A percentile compares a stretch with the other conserved stretches of the same genome.
Evolutionary conservation across 2,888 invertebrate species (phyloP).

Genomic region (Iselma pallidipennis): DNA sequence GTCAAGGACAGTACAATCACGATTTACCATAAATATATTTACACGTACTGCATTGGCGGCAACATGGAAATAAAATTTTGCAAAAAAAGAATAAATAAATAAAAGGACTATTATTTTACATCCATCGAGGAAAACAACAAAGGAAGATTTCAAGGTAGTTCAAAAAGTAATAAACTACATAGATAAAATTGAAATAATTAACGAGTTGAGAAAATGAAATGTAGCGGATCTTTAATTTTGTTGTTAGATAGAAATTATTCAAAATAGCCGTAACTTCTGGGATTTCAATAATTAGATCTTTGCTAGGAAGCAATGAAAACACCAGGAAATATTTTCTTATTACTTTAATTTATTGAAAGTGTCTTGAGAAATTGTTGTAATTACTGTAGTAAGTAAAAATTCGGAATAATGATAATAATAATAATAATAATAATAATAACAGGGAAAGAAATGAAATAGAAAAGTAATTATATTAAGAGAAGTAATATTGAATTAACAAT

Average conservation of each 20-base stretch:
- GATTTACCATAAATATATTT: conserved; percentile 7
- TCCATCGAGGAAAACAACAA: not conserved
- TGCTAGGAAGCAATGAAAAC: not conserved
- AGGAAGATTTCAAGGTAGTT: not conserved
- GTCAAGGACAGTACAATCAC: conserved; percentile 25
- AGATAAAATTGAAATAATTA: not conserved
- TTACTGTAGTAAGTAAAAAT: not conserved
- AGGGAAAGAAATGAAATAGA: no score
- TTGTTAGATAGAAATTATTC: conserved; percentile 12
- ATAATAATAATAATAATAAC: no score
- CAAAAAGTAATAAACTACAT: not conserved
- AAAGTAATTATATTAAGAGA: not conserved
- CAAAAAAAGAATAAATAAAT: not conserved
- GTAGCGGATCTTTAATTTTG: conserved; percentile 17
- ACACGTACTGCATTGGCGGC: not conserved
- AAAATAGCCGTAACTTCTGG: conserved; percentile 7
- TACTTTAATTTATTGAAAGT: not conserved
- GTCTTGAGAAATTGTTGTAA: not conserved
- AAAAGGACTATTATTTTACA: no score
- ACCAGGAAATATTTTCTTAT: not conserved
- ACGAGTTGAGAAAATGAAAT: conserved; percentile 9
- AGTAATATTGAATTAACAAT: not conserved
- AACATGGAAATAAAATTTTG: not conserved
- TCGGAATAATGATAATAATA: not conserved
- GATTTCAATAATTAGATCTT: conserved; percentile 13